phyloP scores from a whole-genome alignment of 2,888 invertebrate species.

The Cheilosia impressa region DNA sequence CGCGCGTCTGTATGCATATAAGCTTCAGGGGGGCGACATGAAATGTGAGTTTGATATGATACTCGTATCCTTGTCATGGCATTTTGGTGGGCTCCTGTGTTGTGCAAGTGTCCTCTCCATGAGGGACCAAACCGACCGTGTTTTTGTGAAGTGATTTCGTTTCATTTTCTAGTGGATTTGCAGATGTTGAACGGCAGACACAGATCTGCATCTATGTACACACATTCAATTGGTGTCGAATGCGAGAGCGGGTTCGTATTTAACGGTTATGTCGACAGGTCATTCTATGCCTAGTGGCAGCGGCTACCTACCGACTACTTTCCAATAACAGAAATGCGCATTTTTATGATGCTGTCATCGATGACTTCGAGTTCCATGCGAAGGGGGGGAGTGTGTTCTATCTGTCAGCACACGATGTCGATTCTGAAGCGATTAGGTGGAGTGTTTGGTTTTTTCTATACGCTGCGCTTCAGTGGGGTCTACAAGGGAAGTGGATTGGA shows the following conservation, averaged over 20 bases:
- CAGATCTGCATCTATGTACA: slow-evolving; percentile 56
- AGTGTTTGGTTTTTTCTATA: background rate
- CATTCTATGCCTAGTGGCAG: slow-evolving; percentile 32
- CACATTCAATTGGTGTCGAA: slow-evolving; percentile 41
- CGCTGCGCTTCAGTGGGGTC: slow-evolving; percentile 28
- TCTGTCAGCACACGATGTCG: slow-evolving; percentile 50
- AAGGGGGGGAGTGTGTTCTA: slow-evolving; percentile 29
- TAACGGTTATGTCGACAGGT: slow-evolving; percentile 69
- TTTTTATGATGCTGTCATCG: slow-evolving; percentile 69
- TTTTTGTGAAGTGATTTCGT: slow-evolving; percentile 73
- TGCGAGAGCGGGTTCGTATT: slow-evolving; percentile 22
- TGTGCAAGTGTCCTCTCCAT: slow-evolving; percentile 14
- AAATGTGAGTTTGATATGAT: slow-evolving; percentile 26
- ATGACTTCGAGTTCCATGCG: slow-evolving; percentile 15
- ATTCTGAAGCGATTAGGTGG: slow-evolving; percentile 55
- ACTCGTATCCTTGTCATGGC: background rate
- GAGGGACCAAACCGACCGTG: slow-evolving; percentile 15
- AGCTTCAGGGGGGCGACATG: background rate
- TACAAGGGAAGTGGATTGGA: too few relatives aligned
- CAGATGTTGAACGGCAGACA: slow-evolving; percentile 55
- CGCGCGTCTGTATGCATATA: background rate
- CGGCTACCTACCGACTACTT: slow-evolving; percentile 5
- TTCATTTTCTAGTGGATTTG: slow-evolving; percentile 73
- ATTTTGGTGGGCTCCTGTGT: background rate
- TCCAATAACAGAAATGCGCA: slow-evolving; percentile 50